Conservation (phyloP, 2,888 invertebrate genomes). For the Ptychoptera albimana region DNA sequence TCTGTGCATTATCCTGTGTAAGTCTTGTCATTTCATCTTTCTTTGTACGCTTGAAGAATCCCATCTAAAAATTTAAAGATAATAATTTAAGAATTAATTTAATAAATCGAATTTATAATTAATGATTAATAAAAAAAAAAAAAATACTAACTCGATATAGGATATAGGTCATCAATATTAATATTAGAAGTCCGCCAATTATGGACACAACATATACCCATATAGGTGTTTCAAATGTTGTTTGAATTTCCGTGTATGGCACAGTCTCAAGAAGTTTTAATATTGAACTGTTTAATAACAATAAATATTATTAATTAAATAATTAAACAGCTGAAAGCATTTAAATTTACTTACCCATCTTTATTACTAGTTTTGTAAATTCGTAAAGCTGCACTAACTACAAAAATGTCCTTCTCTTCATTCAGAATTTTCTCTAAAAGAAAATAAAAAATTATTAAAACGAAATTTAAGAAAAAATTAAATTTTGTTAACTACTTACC, state of each 20-base stretch:
- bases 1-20: not conserved
- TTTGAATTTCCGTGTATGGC: slow-evolving; percentile 27
- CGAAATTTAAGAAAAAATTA: too few species aligned
- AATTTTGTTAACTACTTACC: not conserved
- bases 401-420: slow-evolving; percentile 30
- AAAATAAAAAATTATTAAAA: not conserved
- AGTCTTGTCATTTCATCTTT: slow-evolving; percentile 31
- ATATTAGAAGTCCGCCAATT: slow-evolving; percentile 28
- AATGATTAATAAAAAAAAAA: not conserved
- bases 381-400: slow-evolving; percentile 20
- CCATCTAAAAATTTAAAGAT: slow-evolving; percentile 21
- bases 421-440: slow-evolving; percentile 23
- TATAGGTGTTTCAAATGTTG: slow-evolving; percentile 20
- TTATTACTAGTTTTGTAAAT: slow-evolving; percentile 20
- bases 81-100: too few species aligned
- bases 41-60: slow-evolving; percentile 33
- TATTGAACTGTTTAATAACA: slow-evolving; percentile 12
- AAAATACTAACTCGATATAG: slow-evolving; percentile 24
- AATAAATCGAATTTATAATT: too few species aligned
- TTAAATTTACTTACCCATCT: slow-evolving; percentile 10
- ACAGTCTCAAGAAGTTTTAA: slow-evolving; percentile 20
- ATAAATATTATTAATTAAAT: not conserved
- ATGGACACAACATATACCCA: slow-evolving; percentile 33
- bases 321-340: not conserved
- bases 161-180: slow-evolving; percentile 26